Percentiles rank a stretch among this genome's conserved stretches.
These are phyloP conservation scores for Gadopsis marmoratus DNA, from an alignment of 2,797 vertebrate species.

Conservation along the genomic window DNA sequence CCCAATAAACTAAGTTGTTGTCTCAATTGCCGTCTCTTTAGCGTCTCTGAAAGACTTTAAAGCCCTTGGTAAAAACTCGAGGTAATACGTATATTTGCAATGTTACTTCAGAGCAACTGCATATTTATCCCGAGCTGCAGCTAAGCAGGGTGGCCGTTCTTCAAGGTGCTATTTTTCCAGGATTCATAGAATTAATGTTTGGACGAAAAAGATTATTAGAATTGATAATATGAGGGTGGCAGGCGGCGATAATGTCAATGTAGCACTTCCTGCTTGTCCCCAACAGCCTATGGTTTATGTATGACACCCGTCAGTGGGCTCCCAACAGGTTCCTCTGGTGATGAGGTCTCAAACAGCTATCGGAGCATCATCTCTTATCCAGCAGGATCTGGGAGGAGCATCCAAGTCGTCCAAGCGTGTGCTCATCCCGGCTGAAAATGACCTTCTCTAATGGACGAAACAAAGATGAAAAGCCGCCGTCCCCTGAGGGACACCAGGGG, in stretches of 20 bases:
- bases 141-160: no score
- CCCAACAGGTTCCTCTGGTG: constrained; percentile 28
- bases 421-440: constrained; percentile 54
- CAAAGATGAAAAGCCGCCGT: constrained; percentile 52
- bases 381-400: constrained; percentile 28
- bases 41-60: constrained; percentile 74
- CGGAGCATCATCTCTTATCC: constrained; percentile 41
- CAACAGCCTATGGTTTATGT: constrained; percentile 28
- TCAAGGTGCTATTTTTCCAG: background rate
- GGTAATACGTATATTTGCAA: constrained; percentile 43
- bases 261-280: background rate
- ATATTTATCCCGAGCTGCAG: constrained; percentile 14
- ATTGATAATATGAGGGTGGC: background rate
- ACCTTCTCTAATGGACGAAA: constrained; percentile 61
- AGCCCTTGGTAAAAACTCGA: constrained; percentile 58
- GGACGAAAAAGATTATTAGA: background rate
- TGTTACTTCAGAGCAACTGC: constrained; percentile 19
- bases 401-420: constrained; percentile 44
- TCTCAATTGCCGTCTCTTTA: constrained; percentile 84
- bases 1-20: constrained; percentile 85
- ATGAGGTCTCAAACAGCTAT: constrained; percentile 41
- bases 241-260: background rate
- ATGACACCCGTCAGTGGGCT: constrained; percentile 17
- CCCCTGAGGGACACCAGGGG: constrained; percentile 69
- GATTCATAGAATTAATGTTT: background rate